Percentiles rank a stretch among this genome's conserved stretches.
Evolutionary conservation across 1,140 invertebrate genomes (phyloP).

Genomic region (Lucilia cuprina): DNA sequence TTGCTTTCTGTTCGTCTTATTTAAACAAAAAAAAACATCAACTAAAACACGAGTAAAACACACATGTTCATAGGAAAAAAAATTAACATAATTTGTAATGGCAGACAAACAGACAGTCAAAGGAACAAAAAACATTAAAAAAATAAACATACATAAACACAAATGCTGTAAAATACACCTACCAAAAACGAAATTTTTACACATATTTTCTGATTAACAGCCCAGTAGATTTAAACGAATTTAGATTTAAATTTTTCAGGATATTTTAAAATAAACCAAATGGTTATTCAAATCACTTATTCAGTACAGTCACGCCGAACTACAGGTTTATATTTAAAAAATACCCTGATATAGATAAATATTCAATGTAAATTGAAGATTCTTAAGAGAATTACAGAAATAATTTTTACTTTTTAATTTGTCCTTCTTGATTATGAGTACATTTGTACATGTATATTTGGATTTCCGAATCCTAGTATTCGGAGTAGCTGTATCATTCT

Average conservation of each 20-base stretch:
- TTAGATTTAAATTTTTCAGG: too few relatives aligned
- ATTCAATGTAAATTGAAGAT: too few relatives aligned
- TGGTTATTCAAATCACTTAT: too few relatives aligned
- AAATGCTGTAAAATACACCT: neutral
- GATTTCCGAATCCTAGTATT: too few relatives aligned
- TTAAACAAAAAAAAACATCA: neutral
- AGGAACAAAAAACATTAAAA: neutral
- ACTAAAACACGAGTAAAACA: neutral
- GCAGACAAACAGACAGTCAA: conserved; percentile 2
- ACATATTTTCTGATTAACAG: too few relatives aligned
- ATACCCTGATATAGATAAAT: too few relatives aligned
- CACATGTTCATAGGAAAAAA: neutral
- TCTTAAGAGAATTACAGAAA: neutral
- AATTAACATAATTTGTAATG: conserved; percentile 10
- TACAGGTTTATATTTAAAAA: too few relatives aligned
- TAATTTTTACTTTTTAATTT: neutral
- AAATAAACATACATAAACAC: neutral
- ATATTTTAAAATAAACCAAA: too few relatives aligned
- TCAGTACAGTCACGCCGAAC: too few relatives aligned
- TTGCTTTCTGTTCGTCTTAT: neutral
- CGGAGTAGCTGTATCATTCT: too few relatives aligned
- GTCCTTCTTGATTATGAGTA: neutral
- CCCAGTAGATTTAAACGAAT: too few relatives aligned
- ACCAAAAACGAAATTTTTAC: neutral
- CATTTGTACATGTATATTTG: neutral